Evolutionary conservation across 1,140 invertebrate genomes (phyloP), one percentile per base, ranked within the genome.

Genomic region (Orius laevigatus): DNA sequence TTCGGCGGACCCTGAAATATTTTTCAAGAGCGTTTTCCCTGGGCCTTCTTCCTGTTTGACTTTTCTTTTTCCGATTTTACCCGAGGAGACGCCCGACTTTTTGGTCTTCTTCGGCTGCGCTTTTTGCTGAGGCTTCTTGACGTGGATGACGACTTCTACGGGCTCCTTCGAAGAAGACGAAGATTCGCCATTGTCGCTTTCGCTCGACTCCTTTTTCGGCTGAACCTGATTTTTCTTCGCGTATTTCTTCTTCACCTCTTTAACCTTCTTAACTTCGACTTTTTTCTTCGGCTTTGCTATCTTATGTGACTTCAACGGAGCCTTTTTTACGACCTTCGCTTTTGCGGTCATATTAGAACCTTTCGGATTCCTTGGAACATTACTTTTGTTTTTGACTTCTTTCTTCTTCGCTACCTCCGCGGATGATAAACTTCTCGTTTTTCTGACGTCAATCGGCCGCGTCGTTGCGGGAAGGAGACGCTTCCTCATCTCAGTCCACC

Each of bases 101-200:
- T 36, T 15, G 0, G 40, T 35, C 8, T 38, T 48, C 34, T 53
- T 54, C n/a, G 18, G 19, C n/a, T 33, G 33, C 38, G n/a, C n/a
- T 11, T 50, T 53, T 34, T 18, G 6, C 11, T 35, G 14, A 9
- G 46, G 51, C 9, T 49, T 52, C 25, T 46, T 52, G 5, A 52
- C 46, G 14, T 40, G 35, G 14, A 52, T 52, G 11, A 52, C 51
- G n/a, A 52, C 51, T 34, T 52, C 45, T 8, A 52, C 46, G 8
- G 51, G 51, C 15, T 47, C 43, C 43, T 52, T 52, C 34, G 43
- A 12, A 39, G 25, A 25, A 8, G 25, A 25, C 25, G 25, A 44
- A 25, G 25, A 25, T 8, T 25, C 25, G 3, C 25, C 25, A 25
- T 25, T 25, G 25, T 11, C 39, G 42, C 50, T 46, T 53, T 1